These are phyloP conservation scores for Molorchus minor DNA, from an alignment of 2,888 invertebrate species.

Conservation along the genomic window DNA sequence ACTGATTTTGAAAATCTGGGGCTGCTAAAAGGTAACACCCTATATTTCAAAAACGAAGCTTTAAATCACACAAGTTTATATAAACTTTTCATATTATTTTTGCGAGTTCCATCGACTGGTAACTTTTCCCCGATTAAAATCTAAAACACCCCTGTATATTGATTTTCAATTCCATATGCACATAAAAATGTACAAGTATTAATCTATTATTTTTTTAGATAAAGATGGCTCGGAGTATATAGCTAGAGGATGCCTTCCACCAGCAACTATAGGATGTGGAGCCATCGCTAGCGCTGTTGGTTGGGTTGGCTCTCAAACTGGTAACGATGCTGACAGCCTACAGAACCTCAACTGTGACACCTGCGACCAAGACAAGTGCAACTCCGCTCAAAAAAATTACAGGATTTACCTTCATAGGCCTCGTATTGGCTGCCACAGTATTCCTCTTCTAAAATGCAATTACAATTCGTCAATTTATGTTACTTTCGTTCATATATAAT, in stretches of 20 bases:
- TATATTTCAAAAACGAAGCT: no score
- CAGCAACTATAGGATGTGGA: slow-evolving; percentile 49
- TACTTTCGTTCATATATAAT: not conserved
- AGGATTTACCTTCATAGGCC: not conserved
- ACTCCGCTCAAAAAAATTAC: slow-evolving; percentile 45
- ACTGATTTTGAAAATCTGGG: no score
- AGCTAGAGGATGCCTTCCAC: slow-evolving; percentile 51
- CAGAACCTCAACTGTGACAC: slow-evolving; percentile 49
- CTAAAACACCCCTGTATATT: no score
- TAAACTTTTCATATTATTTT: no score
- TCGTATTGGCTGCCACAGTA: not conserved
- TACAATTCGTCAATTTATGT: not conserved
- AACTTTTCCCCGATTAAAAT: no score
- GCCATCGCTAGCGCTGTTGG: slow-evolving; percentile 49
- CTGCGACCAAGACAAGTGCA: slow-evolving; percentile 56
- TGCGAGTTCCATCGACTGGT: no score
- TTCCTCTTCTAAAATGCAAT: not conserved
- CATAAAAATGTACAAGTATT: no score
- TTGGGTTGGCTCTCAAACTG: slow-evolving; percentile 33
- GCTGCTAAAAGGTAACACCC: no score
- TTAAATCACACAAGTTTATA: no score
- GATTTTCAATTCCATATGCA: no score
- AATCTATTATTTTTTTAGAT: slow-evolving; percentile 50
- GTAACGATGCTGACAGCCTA: slow-evolving; percentile 38
- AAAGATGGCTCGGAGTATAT: slow-evolving; percentile 51